A percentile compares a stretch with the other conserved stretches of the same genome.
These are phyloP conservation scores for Sciaenops ocellatus DNA, from an alignment of 2,797 vertebrate genomes.

Conservation along the genomic window DNA sequence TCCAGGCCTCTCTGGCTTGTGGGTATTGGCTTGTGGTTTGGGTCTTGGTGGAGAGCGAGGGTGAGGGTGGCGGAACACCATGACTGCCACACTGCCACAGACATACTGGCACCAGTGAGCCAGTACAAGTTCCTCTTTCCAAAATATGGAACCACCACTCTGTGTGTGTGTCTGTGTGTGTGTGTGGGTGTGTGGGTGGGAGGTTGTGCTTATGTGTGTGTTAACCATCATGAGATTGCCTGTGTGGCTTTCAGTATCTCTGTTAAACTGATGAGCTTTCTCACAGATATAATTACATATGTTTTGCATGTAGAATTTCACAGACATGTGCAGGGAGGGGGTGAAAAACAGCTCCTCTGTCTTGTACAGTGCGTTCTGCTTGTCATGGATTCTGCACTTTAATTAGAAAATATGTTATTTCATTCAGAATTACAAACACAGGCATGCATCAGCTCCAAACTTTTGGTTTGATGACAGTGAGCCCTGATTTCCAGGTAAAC, in stretches of 20 bases:
- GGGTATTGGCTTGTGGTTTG: constrained; percentile 87
- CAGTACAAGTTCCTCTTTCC: constrained; percentile 80
- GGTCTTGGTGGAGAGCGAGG: constrained; percentile 77
- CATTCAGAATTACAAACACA: constrained; percentile 53
- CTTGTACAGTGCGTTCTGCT: not conserved
- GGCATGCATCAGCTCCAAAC: constrained; percentile 21
- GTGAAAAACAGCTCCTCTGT: not conserved
- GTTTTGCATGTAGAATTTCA: constrained; percentile 48
- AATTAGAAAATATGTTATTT: constrained; percentile 31
- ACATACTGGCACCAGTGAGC: constrained; percentile 87
- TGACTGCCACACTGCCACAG: constrained; percentile 86
- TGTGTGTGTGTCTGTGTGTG: constrained; percentile 42
- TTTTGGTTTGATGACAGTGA: constrained; percentile 28
- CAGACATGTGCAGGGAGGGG: constrained; percentile 21
- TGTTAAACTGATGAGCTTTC: constrained; percentile 72
- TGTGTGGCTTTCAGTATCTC: constrained; percentile 66
- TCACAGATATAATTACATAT: constrained; percentile 75
- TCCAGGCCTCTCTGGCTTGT: constrained; percentile 85
- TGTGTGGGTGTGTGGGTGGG: constrained; percentile 20
- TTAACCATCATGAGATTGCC: constrained; percentile 53
- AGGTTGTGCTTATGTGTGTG: constrained; percentile 35
- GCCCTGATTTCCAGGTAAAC: constrained; percentile 43
- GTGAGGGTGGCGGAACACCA: constrained; percentile 84
- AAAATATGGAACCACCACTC: constrained; percentile 80
- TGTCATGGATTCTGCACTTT: constrained; percentile 17